A percentile compares a stretch with the other conserved stretches of the same genome.
These are phyloP conservation scores for Phortica okadai DNA, from an alignment of 2,888 invertebrate genomes.

Conservation along the genomic window DNA sequence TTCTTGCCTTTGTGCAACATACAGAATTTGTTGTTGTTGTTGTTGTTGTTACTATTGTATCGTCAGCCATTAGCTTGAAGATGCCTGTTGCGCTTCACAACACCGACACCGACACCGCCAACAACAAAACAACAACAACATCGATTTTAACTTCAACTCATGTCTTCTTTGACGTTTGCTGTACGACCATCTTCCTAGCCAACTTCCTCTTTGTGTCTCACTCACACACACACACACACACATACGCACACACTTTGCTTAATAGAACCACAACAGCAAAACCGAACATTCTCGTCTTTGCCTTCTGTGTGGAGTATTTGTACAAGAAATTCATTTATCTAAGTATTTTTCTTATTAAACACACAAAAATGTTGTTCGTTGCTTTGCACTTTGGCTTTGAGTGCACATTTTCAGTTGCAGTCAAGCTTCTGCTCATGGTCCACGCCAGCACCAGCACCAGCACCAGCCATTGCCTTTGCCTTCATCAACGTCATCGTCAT, in stretches of 20 bases:
- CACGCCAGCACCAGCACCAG: too few relatives aligned
- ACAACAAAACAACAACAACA: too few relatives aligned
- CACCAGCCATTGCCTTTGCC: background rate
- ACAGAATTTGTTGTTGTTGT: background rate
- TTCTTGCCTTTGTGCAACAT: background rate
- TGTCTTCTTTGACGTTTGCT: too few relatives aligned
- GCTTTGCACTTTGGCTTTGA: conserved; percentile 4
- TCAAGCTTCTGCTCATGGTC: background rate
- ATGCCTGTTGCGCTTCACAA: background rate
- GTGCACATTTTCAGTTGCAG: conserved; percentile 2
- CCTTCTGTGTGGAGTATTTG: background rate
- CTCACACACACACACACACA: too few relatives aligned
- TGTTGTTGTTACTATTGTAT: background rate
- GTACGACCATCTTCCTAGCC: too few relatives aligned
- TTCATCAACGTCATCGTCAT: background rate
- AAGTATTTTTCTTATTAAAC: conserved; percentile 23
- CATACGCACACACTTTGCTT: too few relatives aligned
- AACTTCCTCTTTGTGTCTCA: too few relatives aligned
- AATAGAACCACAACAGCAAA: background rate
- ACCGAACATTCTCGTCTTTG: background rate
- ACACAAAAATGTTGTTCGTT: background rate
- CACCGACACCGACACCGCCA: too few relatives aligned
- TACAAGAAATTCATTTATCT: conserved; percentile 1
- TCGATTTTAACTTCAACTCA: too few relatives aligned
- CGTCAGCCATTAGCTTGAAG: too few relatives aligned